Base-by-base conservation (phyloP, 2,888 invertebrate species). In the Calameuta pallipes region DNA sequence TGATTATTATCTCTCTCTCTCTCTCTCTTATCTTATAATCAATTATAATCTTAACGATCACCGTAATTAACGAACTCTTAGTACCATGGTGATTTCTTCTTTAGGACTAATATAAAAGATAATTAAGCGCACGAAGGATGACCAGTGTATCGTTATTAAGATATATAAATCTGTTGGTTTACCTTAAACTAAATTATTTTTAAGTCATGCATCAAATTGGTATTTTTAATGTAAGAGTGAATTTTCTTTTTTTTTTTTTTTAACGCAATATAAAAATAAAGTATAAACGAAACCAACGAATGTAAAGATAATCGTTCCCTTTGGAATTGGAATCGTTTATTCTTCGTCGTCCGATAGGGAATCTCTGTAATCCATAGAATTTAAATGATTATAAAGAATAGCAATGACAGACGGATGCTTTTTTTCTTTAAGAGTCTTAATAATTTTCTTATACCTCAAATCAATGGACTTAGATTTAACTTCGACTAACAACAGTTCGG, bases 371-470 rank as follows among this genome's bases (percentile, higher is more conserved):
- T 0, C 23, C 23, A 2, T 9, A 9, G 2, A 9, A 23, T 56
- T 56, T 23, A 56, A 56, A 36, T 76, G 70, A n/a, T 77, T 30
- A 69, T 75, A 76, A 31, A 56, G 76, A 36, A 82, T 68, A 74
- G 79, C 73, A 12, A 76, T 23, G 3, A 81, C 80, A 74, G 76
- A 76, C 1, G 79, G 80, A 79, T 82, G 73, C 36, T 33, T 33
- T 1, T 70, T 33, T 34, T 76, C 3, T 23, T 34, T 69, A n/a
- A 84, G 75, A 23, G 56, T 73, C 13, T 75, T 15, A 13, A 80
- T 35, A 9, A 83, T 75, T 30, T 73, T 73, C 11, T 36, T 34
- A 35, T 75, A 75, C 31, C 78, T 37, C 4, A 56, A 74, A 33
- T 79, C 73, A 15, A 71, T 31, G 37, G 70, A 13, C n/a, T 37